Conservation (phyloP, 2,888 invertebrate species). For the Sceliomorpha sp. region DNA sequence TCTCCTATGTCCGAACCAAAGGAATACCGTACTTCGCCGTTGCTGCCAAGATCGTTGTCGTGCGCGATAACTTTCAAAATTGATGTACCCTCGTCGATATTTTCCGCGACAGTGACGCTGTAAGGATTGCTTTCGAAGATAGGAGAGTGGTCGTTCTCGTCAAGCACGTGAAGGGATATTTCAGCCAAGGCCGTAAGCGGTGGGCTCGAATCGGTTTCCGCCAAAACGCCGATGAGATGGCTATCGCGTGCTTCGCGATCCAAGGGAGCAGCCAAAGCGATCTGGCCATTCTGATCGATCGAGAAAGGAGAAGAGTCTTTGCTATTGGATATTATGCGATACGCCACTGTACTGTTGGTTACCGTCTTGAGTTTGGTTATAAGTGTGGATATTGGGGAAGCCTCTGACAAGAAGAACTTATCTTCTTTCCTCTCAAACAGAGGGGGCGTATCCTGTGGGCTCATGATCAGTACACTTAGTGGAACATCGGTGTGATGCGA, state of each 20-base stretch:
- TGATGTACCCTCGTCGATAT: conserved; percentile 88
- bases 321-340: conserved; percentile 84
- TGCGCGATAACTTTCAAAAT: conserved; percentile 87
- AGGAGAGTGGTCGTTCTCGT: conserved; percentile 95
- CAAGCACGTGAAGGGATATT: conserved; percentile 90
- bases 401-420: conserved; percentile 90
- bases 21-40: conserved; percentile 91
- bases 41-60: conserved; percentile 89
- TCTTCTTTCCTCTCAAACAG: conserved; percentile 87
- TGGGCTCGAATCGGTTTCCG: conserved; percentile 87
- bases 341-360: conserved; percentile 84
- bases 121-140: conserved; percentile 92
- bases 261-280: conserved; percentile 87
- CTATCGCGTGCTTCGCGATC: conserved; percentile 88
- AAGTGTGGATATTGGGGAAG: conserved; percentile 85
- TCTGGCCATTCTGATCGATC: conserved; percentile 87
- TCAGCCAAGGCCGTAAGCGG: conserved; percentile 86
- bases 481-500: conserved; percentile 91
- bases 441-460: conserved; percentile 86
- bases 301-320: conserved; percentile 85
- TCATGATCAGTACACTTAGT: conserved; percentile 89
- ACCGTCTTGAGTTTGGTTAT: conserved; percentile 86
- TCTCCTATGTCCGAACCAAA: conserved; percentile 85
- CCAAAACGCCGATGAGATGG: conserved; percentile 87
- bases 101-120: conserved; percentile 89